Evolutionary conservation across 2,888 invertebrate species (phyloP).

Genomic region (Coleophora flavipennella): DNA sequence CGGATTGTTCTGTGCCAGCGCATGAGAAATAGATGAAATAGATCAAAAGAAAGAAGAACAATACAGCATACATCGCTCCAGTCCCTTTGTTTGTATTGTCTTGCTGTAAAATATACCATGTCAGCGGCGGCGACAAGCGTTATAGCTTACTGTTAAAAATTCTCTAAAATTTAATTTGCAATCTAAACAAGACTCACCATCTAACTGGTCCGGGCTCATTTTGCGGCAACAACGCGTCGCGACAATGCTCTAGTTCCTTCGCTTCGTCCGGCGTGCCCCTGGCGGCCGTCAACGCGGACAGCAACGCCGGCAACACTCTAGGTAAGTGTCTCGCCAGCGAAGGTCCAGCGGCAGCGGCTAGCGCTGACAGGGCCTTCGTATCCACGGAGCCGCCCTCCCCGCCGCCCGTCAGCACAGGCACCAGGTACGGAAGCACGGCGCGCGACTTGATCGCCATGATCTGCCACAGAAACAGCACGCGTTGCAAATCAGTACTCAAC

Average conservation of each 20-base stretch:
- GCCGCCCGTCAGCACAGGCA: conserved; percentile 72
- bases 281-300: conserved; percentile 81
- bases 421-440: conserved; percentile 95
- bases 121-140: too few species aligned
- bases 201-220: conserved; percentile 89
- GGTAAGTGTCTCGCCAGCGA: conserved; percentile 91
- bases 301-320: conserved; percentile 92
- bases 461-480: conserved; percentile 24
- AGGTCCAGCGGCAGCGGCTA: conserved; percentile 96
- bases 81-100: too few species aligned
- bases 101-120: too few species aligned
- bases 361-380: conserved; percentile 92
- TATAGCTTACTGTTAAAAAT: too few species aligned
- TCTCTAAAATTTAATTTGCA: too few species aligned
- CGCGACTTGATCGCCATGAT: conserved; percentile 97
- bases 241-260: conserved; percentile 91
- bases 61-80: too few species aligned
- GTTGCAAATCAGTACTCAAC: too few species aligned
- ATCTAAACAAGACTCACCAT: conserved; percentile 74
- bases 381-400: conserved; percentile 72
- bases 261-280: conserved; percentile 76
- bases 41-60: too few species aligned
- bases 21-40: too few species aligned
- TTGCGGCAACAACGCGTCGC: conserved; percentile 93
- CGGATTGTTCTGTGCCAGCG: too few species aligned